phyloP scores from a whole-genome alignment of 1,140 invertebrate genomes.

The Zaprionus davidi region DNA sequence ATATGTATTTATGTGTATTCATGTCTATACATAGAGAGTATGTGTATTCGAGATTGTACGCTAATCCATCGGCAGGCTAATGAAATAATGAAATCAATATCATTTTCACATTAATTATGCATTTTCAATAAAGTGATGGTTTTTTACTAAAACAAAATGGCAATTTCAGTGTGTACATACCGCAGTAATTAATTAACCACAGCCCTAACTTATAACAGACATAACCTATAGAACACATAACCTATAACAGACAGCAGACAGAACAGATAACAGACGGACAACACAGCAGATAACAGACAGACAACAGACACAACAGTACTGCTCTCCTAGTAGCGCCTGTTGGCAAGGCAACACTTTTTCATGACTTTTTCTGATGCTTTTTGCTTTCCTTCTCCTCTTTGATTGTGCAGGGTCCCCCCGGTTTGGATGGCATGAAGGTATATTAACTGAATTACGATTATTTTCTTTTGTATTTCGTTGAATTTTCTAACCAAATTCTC shows the following conservation, averaged over 20 bases:
- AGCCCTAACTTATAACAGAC: not conserved
- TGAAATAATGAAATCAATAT: slow-evolving; percentile 70
- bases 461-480: slow-evolving; percentile 16
- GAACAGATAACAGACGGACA: not conserved
- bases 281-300: not conserved
- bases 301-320: not conserved
- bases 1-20: slow-evolving; percentile 58
- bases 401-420: slow-evolving; percentile 87
- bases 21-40: slow-evolving; percentile 54
- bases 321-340: not conserved
- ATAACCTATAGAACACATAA: too few relatives aligned
- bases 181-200: slow-evolving; percentile 12
- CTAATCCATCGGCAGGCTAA: slow-evolving; percentile 15
- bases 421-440: slow-evolving; percentile 91
- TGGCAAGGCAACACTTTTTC: slow-evolving; percentile 9
- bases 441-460: slow-evolving; percentile 43
- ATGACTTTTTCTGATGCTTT: slow-evolving; percentile 42
- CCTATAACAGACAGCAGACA: not conserved
- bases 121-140: slow-evolving; percentile 83
- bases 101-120: slow-evolving; percentile 80
- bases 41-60: slow-evolving; percentile 33
- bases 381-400: slow-evolving; percentile 67
- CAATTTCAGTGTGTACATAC: slow-evolving; percentile 7
- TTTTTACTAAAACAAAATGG: slow-evolving; percentile 71
- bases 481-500: slow-evolving; percentile 25